Base-by-base conservation (phyloP, 1,140 invertebrate genomes). In the Leptopilina clavipes region DNA sequence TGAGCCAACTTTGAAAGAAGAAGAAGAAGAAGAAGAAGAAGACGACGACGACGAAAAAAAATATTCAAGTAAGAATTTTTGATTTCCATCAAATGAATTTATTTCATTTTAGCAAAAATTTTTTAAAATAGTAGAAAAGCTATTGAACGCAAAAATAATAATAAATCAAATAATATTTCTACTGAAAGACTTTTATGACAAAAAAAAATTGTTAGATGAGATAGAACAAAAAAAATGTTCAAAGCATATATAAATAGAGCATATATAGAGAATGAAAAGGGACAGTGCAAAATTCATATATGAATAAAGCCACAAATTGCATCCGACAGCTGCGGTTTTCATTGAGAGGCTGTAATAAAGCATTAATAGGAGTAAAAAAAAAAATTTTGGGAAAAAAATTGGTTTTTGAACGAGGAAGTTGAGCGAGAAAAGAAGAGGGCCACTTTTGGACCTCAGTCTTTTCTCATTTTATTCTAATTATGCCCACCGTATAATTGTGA, bases 391-490 rank as follows among this genome's bases (percentile, higher is more conserved):
- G 25, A 31, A 31, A 31, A 31, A 31, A 31, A 31, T 8, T 8
- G 0, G 0, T 8, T 8, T 8, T 40, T 81, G 73, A 17, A 17
- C 9, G 10, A 25, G 43, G 1, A 19, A 75, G 71, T 74, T 9
- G 12, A 45, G 17, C 0, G 14, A 45, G 18, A 52, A 52, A 52
- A 52, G 48, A 37, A 48, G 17, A 73, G 9, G 44, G 37, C 8
- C 45, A 19, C 9, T 40, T 22, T 11, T 3, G 56, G 19, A 54
- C 71, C 19, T 14, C 12, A 25, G 70, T 43, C 56, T 81, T 77
- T 70, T 70, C 74, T 44, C 71, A 76, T 77, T 52, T 72, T 71
- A 52, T 25, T 72, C 54, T 76, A 83, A 83, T 83, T 83, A 83
- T 72, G 71, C 76, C 65, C 73, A 76, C 71, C 75, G 45, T 83